Base-by-base conservation (phyloP, 1,140 invertebrate species). In the Sitophilus oryzae region DNA sequence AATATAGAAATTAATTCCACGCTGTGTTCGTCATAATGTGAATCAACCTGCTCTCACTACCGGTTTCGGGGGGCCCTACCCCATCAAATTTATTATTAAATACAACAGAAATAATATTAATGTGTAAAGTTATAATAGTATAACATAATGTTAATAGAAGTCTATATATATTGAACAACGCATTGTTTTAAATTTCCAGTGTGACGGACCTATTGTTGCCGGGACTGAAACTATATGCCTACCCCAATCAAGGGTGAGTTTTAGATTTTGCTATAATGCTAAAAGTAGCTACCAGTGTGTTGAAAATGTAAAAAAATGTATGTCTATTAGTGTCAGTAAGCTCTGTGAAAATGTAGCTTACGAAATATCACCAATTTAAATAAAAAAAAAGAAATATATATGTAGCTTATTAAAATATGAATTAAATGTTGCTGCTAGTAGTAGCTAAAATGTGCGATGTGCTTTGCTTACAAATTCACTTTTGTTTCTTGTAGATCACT, bases 161-260 rank as follows among this genome's bases (percentile, higher is more conserved):
- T n/a, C n/a, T n/a, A n/a, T n/a, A 38, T n/a, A 3, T 20, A 18
- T 20, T 42, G 11, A 15, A 42, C 18, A 20, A 42, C 6, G 2
- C 4, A 18, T 42, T 42, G 40, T 42, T 42, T 38, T 42, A 42
- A 19, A 25, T 46, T 71, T 71, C 38, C 69, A 71, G 69, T 71
- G 69, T 62, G 69, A 71, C 58, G 66, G 66, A 43, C 66, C 61
- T 40, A 52, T 67, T 38, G 59, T 70, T 46, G 66, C 69, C 19
- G 68, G 68, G 22, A 64, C 67, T 25, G 68, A 70, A 62, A 65
- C 63, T 51, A 62, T 71, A 40, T 71, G 69, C 52, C 59, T 70
- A 35, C 68, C 69, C 52, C 69, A 70, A 52, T 64, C 64, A 21
- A 68, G 67, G 69, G 69, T 71, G 68, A 71, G 69, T 71, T 37